Evolutionary conservation across 2,113 vertebrate genomes (phyloP), one percentile per base, ranked within the genome.

Genomic region (Seriola dumerili): DNA sequence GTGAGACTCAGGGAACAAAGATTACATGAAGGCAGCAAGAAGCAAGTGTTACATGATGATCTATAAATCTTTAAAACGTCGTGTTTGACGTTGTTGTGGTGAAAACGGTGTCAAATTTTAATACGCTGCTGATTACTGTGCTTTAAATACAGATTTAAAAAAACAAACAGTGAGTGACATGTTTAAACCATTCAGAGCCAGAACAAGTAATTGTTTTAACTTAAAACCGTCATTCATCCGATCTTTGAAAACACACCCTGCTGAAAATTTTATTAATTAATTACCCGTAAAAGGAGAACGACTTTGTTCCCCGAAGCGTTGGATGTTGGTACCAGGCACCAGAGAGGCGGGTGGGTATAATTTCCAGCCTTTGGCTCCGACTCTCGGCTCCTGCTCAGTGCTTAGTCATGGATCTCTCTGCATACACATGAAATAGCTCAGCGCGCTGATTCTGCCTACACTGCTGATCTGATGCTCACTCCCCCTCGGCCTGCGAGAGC

Each of bases 321-420:
- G 63, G n/a, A 58, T 63, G 8, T 48, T 81, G 57, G 40, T n/a
- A n/a, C n/a, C 5, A 58, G 62, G 57, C 57, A 36, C 40, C 34
- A 34, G 71, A 16, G 57, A 70, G 71, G 69, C 2, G 16, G 44
- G 23, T 40, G 54, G 36, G 10, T 76, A n/a, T 76, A 61, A 71
- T 84, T 72, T 84, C 52, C 68, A 79, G 83, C 79, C 75, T 44
- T 66, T 69, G 72, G 76, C 67, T 29, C 29, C 32, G 16, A 69
- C 78, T 79, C 73, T 71, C 25, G 1, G 61, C 85, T 89, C 90
- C 76, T 57, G 71, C 83, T 89, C 64, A 55, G 55, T 63, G 80
- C 76, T 91, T 85, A 90, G 75, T 92, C 90, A 92, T 83, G 80
- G 62, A 66, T 88, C 80, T 88, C 59, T 88, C 32, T 83, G 57